Evolutionary conservation across 2,888 invertebrate species (phyloP), one percentile per base, ranked within the genome.

Genomic region (Globia sparganii): DNA sequence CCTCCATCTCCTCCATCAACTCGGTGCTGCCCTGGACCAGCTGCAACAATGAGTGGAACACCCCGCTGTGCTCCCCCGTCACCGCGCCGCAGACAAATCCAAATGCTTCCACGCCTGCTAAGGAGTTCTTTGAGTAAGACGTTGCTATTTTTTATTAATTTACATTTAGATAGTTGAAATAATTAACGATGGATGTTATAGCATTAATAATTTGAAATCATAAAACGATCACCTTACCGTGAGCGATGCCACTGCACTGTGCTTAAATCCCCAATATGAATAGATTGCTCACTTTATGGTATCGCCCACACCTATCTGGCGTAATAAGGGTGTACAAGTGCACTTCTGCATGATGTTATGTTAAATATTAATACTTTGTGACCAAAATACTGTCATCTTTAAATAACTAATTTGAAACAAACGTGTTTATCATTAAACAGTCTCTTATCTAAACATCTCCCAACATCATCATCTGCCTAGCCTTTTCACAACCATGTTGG

Each of bases 11-110:
- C 59, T 98, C 98, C 86, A 98, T 98, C 94, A 97, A 97, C 92
- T 97, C 97, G 1, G 97, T 97, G 91, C 97, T 99, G 72, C 99
- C 99, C 0, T 99, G 99, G 99, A 98, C 98, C 74, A 97, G 97
- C 86, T 99, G 99, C 93, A 97, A 97, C 92, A 99, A 99, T 94
- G 95, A 97, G 28, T 99, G 99, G 99, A 99, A 99, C 95, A 99
- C 99, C 0, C 97, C 97, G 0, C 96, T 97, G 72, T 99, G 99
- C 92, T 97, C 97, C 79, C 97, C 97, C 0, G 97, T 98, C 83
- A 97, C 97, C 53, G 95, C 95, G 69, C 93, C 94, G 0, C 94
- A 94, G 80, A 96, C 94, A 87, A 94, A 97, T 89, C 96, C 97
- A 2, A 97, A 97, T 78, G 94, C 97, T 68, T 98, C 98, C 25